These are phyloP conservation scores for Phortica magna DNA, from an alignment of 2,888 invertebrate genomes.

Conservation along the genomic window DNA sequence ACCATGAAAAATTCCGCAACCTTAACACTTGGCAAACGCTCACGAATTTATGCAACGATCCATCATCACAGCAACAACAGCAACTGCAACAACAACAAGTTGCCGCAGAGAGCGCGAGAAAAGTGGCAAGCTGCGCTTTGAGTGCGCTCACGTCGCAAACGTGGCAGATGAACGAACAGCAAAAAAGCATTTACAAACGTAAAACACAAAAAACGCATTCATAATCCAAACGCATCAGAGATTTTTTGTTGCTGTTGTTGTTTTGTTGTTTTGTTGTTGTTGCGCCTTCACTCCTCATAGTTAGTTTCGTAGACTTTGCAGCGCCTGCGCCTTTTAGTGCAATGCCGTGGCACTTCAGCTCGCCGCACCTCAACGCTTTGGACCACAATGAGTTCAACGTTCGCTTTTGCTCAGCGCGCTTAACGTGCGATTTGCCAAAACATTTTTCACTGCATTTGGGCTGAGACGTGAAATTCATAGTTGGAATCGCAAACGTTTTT, in stretches of 20 bases:
- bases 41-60: conserved; percentile 63
- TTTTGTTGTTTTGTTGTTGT: conserved; percentile 37
- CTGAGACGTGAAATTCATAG: conserved; percentile 27
- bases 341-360: neutral
- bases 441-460: conserved; percentile 37
- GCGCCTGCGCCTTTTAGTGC: conserved; percentile 3
- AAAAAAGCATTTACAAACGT: conserved; percentile 59
- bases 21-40: conserved; percentile 28
- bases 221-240: conserved; percentile 52
- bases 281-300: neutral
- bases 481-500: conserved; percentile 55
- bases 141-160: conserved; percentile 8
- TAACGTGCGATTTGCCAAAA: neutral
- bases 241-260: conserved; percentile 38
- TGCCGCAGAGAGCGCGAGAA: neutral
- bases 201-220: conserved; percentile 71
- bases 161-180: conserved; percentile 42
- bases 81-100: conserved; percentile 48
- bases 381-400: conserved; percentile 23
- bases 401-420: neutral
- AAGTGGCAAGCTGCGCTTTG: neutral
- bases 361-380: neutral
- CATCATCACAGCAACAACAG: conserved; percentile 57
- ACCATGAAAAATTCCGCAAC: conserved; percentile 22
- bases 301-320: neutral